phyloP scores from a whole-genome alignment of 2,888 invertebrate genomes.

The Eustalomyia histrio region DNA sequence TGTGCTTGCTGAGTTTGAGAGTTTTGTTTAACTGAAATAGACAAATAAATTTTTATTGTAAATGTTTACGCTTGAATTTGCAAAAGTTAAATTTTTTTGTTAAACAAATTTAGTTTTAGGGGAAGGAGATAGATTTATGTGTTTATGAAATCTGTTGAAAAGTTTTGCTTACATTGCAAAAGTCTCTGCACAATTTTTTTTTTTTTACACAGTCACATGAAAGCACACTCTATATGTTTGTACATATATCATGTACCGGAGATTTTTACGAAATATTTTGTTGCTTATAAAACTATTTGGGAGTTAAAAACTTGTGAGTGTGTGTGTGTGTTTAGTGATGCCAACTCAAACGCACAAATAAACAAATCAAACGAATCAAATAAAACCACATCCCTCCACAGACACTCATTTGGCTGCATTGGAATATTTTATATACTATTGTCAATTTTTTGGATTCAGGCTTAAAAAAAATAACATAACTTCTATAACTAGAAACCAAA shows the following conservation, averaged over 20 bases:
- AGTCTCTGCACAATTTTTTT: neutral
- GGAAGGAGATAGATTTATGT: neutral
- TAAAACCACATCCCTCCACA: slow-evolving; percentile 47
- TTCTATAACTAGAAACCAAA: slow-evolving; percentile 37
- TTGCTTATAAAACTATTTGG: neutral
- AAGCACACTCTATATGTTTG: neutral
- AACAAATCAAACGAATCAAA: slow-evolving; percentile 59
- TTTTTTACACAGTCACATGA: neutral
- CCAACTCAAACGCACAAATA: slow-evolving; percentile 36
- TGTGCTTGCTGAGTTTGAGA: neutral
- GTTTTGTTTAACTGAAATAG: slow-evolving; percentile 9
- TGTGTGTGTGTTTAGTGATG: slow-evolving; percentile 15
- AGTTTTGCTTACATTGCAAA: slow-evolving; percentile 21
- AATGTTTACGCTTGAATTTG: slow-evolving; percentile 29
- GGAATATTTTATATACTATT: slow-evolving; percentile 1
- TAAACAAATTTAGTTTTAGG: slow-evolving; percentile 18
- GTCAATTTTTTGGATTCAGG: slow-evolving; percentile 2
- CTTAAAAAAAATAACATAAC: slow-evolving; percentile 18
- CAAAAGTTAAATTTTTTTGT: neutral
- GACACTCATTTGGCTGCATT: neutral
- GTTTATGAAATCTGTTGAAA: neutral
- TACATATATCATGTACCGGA: slow-evolving; percentile 10
- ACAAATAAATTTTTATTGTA: slow-evolving; percentile 1
- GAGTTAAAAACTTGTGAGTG: neutral
- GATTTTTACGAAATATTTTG: slow-evolving; percentile 23